These are phyloP conservation scores for Lymantria monacha DNA, from an alignment of 2,888 invertebrate species.

Conservation along the genomic window DNA sequence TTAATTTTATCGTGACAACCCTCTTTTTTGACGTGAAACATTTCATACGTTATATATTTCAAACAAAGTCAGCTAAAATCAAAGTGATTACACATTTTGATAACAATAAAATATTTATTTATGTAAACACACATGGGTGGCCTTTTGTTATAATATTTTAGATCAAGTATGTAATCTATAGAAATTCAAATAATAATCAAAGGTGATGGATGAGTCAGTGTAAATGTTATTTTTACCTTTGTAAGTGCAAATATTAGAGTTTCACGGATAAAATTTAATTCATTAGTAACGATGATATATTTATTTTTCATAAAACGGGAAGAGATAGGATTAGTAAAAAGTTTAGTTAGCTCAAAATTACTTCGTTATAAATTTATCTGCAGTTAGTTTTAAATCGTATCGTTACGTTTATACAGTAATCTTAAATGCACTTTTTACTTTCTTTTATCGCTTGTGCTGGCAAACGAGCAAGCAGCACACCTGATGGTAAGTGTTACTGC, in stretches of 20 bases:
- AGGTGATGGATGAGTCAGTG: background rate
- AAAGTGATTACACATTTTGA: slow-evolving; percentile 14
- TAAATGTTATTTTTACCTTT: background rate
- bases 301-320: slow-evolving; percentile 6
- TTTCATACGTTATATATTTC: slow-evolving; percentile 14
- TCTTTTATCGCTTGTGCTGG: no score
- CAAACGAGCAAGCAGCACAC: no score
- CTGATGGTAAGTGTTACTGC: no score
- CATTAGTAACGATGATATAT: slow-evolving; percentile 1
- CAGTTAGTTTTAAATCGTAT: slow-evolving; percentile 35
- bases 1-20: slow-evolving; percentile 24
- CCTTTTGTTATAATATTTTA: slow-evolving; percentile 3
- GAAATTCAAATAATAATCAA: background rate
- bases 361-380: slow-evolving; percentile 58
- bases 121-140: background rate
- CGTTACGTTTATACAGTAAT: slow-evolving; percentile 26
- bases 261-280: background rate
- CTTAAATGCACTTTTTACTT: background rate
- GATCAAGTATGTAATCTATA: background rate
- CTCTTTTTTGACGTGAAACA: slow-evolving; percentile 12
- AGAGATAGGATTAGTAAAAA: slow-evolving; percentile 16
- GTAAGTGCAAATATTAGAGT: no score
- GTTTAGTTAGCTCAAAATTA: slow-evolving; percentile 34
- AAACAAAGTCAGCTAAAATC: slow-evolving; percentile 6
- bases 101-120: slow-evolving; percentile 17